phyloP scores from a whole-genome alignment of 1,140 invertebrate genomes.

The Drepana arcuata region DNA sequence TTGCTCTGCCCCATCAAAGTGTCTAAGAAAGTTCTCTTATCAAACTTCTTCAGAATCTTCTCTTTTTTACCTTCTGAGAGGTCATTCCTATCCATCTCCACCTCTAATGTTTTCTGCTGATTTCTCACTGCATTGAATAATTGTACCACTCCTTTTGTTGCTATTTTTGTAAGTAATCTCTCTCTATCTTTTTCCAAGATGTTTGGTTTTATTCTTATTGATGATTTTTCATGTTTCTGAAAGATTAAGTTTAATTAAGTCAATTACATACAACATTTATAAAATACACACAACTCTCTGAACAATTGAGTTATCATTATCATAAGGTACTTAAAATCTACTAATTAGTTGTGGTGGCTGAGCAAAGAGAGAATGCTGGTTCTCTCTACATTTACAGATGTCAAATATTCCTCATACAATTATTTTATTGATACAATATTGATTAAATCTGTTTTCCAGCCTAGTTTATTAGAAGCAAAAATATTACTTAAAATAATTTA shows the following conservation, averaged over 20 bases:
- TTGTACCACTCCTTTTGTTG: conserved; percentile 92
- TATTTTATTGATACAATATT: no score
- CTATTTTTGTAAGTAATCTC: conserved; percentile 83
- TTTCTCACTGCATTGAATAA: conserved; percentile 91
- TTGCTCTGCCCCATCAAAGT: conserved; percentile 83
- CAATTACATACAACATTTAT: conserved; percentile 1
- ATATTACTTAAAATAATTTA: background rate
- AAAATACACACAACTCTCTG: background rate
- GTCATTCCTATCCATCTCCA: conserved; percentile 81
- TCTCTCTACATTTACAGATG: no score
- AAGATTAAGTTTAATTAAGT: conserved; percentile 19
- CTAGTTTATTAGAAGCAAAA: no score
- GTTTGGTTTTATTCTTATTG: conserved; percentile 82
- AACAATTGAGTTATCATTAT: no score
- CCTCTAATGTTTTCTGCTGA: conserved; percentile 85
- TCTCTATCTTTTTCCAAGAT: conserved; percentile 82
- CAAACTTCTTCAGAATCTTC: conserved; percentile 85
- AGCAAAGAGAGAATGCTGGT: no score
- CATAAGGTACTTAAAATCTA: no score
- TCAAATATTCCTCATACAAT: no score
- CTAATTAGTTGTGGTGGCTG: no score
- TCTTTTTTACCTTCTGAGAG: conserved; percentile 86
- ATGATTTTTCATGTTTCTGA: conserved; percentile 75
- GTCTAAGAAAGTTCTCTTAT: conserved; percentile 88
- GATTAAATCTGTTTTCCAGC: no score